Conservation (phyloP, 2,797 vertebrate species). For the Melanotaenia pygmaea region DNA sequence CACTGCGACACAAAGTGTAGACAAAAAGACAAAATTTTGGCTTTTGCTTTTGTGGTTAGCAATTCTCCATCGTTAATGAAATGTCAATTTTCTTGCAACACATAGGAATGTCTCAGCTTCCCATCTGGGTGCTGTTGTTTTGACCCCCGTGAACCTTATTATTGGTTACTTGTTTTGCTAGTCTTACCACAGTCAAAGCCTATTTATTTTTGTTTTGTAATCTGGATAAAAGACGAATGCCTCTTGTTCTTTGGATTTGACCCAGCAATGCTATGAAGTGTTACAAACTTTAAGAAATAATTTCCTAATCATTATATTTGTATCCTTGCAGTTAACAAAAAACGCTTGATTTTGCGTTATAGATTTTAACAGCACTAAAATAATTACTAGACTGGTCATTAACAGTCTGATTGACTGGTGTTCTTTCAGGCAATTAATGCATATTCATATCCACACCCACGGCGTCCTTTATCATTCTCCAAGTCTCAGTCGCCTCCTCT, state of each 20-base stretch:
- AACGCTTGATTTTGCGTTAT: not conserved
- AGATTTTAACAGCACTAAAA: not conserved
- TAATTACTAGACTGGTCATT: not conserved
- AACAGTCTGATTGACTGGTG: not conserved
- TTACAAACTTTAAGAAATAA: not conserved
- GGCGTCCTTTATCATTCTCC: not conserved
- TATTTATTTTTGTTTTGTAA: slow-evolving; percentile 33
- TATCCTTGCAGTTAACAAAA: too few species aligned
- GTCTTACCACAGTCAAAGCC: slow-evolving; percentile 21
- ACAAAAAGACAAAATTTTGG: slow-evolving; percentile 4
- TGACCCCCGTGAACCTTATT: slow-evolving; percentile 46
- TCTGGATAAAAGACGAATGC: slow-evolving; percentile 30
- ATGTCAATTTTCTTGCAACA: slow-evolving; percentile 59
- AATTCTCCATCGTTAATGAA: slow-evolving; percentile 57
- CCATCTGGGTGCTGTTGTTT: slow-evolving; percentile 55
- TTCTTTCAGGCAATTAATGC: not conserved
- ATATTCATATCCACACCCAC: not conserved
- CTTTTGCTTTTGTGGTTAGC: slow-evolving; percentile 43
- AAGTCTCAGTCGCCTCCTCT: too few species aligned
- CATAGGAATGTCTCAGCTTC: slow-evolving; percentile 43
- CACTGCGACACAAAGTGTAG: not conserved
- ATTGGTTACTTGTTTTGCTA: slow-evolving; percentile 40
- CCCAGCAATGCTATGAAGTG: not conserved
- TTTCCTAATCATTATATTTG: not conserved
- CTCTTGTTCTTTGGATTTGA: slow-evolving; percentile 12